Evolutionary conservation across 2,888 invertebrate genomes (phyloP).

Genomic region (Pollenia labialis): DNA sequence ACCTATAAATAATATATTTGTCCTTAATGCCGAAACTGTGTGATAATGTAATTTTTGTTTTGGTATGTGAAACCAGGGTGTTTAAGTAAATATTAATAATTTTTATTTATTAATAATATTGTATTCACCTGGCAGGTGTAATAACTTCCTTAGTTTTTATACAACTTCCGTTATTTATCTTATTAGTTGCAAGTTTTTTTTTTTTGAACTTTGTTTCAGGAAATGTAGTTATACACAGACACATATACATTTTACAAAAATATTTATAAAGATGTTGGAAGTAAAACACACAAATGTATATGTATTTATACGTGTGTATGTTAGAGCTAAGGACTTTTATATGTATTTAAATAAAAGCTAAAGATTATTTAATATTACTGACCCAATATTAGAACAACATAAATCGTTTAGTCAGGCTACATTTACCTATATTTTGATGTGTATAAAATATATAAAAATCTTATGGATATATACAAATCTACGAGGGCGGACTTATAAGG

Average conservation of each 20-base stretch:
- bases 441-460: not conserved
- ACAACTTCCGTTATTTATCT: constrained; percentile 70
- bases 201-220: not conserved
- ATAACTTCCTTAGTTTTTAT: constrained; percentile 67
- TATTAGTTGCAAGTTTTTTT: constrained; percentile 56
- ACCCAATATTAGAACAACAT: constrained; percentile 72
- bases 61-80: not conserved
- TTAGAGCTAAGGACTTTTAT: not conserved
- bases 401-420: constrained; percentile 69
- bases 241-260: not conserved
- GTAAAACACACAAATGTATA: not conserved
- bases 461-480: not conserved
- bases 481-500: not conserved
- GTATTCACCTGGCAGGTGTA: constrained; percentile 66
- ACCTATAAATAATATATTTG: constrained; percentile 15
- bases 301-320: not conserved
- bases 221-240: not conserved
- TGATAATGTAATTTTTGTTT: constrained; percentile 15
- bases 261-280: not conserved
- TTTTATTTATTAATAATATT: constrained; percentile 66
- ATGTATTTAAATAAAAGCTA: constrained; percentile 26
- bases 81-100: constrained; percentile 62
- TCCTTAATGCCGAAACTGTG: constrained; percentile 6
- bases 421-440: not conserved
- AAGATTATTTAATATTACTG: constrained; percentile 69